These are phyloP conservation scores for Icerya purchasi DNA, from an alignment of 2,888 invertebrate species.

Conservation along the genomic window DNA sequence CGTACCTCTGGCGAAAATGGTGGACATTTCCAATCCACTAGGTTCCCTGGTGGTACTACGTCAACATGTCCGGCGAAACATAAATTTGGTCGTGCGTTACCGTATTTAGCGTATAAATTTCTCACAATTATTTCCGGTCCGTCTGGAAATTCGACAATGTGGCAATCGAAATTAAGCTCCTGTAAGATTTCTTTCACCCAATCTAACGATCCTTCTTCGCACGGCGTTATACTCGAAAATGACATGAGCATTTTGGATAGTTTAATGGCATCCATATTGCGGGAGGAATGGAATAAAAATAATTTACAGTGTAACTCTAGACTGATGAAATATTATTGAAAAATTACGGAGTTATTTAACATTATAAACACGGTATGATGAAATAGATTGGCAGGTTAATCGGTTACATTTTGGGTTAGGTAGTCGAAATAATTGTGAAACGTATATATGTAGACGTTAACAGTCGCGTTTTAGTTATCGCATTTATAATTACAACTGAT, in stretches of 20 bases:
- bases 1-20: not conserved
- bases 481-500: no score
- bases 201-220: not conserved
- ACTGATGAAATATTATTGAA: no score
- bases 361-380: no score
- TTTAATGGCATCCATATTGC: not conserved
- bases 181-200: not conserved
- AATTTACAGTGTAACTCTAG: no score
- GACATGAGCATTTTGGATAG: not conserved
- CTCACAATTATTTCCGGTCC: not conserved
- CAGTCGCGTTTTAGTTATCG: no score
- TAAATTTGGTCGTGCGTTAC: not conserved
- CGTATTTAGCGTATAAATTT: not conserved
- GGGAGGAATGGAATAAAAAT: no score
- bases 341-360: no score
- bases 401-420: no score
- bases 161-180: not conserved
- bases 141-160: not conserved
- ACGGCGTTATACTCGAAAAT: not conserved
- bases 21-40: not conserved
- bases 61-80: not conserved
- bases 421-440: no score
- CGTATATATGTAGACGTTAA: no score
- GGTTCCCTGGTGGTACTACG: not conserved
- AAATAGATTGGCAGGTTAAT: no score